phyloP scores from a whole-genome alignment of 2,113 vertebrate species.

The Neopipo cinnamomea region DNA sequence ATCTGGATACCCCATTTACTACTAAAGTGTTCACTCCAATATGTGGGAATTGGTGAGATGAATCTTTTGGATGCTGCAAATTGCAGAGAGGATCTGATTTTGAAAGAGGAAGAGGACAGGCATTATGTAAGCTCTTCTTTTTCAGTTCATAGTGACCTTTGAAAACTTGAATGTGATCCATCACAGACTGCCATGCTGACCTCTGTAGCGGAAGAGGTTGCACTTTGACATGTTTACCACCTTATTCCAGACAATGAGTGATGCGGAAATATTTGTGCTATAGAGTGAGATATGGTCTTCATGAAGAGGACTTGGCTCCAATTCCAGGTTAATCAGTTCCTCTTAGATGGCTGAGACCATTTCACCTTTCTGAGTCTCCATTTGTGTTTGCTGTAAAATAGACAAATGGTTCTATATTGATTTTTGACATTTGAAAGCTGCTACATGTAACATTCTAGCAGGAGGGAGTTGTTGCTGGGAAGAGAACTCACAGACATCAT shows the following conservation, averaged over 20 bases:
- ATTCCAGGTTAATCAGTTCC: background rate
- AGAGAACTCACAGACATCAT: rapidly evolving
- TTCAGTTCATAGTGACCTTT: background rate
- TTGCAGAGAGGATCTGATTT: background rate
- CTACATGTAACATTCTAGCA: background rate
- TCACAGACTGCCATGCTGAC: background rate
- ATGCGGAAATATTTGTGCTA: background rate
- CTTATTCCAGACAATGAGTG: background rate
- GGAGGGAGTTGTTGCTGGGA: background rate
- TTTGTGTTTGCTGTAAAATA: background rate
- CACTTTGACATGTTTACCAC: background rate
- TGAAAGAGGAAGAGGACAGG: background rate
- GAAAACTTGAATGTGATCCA: background rate
- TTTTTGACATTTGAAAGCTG: background rate
- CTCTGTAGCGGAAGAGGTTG: background rate
- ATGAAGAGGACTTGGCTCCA: background rate
- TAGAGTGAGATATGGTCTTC: rapidly evolving
- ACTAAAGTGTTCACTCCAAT: background rate
- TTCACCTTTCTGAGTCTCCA: background rate
- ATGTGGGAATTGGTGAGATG: rapidly evolving
- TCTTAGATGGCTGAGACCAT: background rate
- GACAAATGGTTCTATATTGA: background rate
- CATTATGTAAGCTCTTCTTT: background rate
- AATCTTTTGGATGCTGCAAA: background rate
- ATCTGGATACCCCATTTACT: background rate